Conservation (phyloP, 1,140 invertebrate species). For the Drosophila cardini region DNA sequence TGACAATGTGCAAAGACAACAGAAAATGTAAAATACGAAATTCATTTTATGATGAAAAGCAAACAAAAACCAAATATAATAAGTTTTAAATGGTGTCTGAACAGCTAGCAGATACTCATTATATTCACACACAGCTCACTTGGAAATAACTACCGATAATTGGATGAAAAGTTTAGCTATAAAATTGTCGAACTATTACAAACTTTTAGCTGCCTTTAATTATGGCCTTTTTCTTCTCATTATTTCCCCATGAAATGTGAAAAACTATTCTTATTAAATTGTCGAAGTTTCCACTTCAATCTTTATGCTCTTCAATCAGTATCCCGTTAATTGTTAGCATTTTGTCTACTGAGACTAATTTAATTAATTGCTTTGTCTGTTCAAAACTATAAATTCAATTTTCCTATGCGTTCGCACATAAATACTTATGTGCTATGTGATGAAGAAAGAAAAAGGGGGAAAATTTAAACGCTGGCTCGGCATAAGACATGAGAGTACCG, state of each 20-base stretch:
- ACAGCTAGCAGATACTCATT: background rate
- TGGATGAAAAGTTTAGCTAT: background rate
- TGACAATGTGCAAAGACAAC: conserved; percentile 46
- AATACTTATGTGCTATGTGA: conserved; percentile 4
- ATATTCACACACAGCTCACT: too few species aligned
- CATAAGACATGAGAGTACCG: conserved; percentile 34
- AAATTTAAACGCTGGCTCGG: conserved; percentile 37
- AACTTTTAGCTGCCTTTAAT: background rate
- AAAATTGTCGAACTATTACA: background rate
- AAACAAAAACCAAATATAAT: conserved; percentile 49
- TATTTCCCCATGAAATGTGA: background rate
- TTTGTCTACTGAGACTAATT: conserved; percentile 67
- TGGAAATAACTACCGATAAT: background rate
- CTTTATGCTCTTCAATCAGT: background rate
- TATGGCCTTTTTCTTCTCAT: background rate
- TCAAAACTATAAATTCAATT: conserved; percentile 80
- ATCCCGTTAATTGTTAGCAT: background rate
- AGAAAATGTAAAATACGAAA: conserved; percentile 56
- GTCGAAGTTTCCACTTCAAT: background rate
- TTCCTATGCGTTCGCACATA: conserved; percentile 63
- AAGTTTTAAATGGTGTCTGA: background rate
- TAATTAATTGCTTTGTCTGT: conserved; percentile 80
- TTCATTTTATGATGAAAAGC: conserved; percentile 60
- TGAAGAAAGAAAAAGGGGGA: conserved; percentile 53
- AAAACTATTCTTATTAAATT: background rate